Conservation (phyloP, 2,797 vertebrate species). For the Otolemur crassicaudatus region DNA sequence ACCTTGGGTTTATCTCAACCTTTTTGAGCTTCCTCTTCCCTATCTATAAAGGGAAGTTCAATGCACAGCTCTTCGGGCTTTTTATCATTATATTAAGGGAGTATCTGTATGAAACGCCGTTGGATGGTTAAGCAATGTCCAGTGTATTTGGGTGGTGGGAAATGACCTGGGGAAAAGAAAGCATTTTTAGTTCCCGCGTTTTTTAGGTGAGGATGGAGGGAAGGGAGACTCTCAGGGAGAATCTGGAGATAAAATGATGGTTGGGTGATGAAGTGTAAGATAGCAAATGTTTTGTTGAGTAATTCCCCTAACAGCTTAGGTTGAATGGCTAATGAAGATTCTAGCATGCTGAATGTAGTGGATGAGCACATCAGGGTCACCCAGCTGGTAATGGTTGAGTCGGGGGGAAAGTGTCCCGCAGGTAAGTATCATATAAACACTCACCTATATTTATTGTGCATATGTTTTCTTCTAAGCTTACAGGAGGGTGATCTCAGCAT, state of each 20-base stretch:
- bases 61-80: neutral
- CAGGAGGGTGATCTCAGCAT: neutral
- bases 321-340: neutral
- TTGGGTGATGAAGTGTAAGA: neutral
- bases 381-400: neutral
- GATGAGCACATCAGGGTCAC: neutral
- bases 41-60: neutral
- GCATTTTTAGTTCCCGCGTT: neutral
- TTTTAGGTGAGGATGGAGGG: conserved; percentile 3
- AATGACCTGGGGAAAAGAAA: conserved; percentile 28
- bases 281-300: conserved; percentile 19
- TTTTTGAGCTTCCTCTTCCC: neutral
- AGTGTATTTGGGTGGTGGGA: conserved; percentile 40
- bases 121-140: neutral
- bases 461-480: neutral
- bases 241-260: neutral
- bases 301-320: neutral
- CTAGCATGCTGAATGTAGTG: neutral
- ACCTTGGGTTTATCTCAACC: conserved; percentile 15
- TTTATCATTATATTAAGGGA: neutral
- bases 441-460: neutral
- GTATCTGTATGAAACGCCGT: neutral
- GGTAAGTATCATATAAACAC: neutral
- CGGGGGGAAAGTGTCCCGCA: neutral
- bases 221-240: neutral